Conservation (phyloP, 1,140 invertebrate genomes). For the Drosophila sulfurigaster region DNA sequence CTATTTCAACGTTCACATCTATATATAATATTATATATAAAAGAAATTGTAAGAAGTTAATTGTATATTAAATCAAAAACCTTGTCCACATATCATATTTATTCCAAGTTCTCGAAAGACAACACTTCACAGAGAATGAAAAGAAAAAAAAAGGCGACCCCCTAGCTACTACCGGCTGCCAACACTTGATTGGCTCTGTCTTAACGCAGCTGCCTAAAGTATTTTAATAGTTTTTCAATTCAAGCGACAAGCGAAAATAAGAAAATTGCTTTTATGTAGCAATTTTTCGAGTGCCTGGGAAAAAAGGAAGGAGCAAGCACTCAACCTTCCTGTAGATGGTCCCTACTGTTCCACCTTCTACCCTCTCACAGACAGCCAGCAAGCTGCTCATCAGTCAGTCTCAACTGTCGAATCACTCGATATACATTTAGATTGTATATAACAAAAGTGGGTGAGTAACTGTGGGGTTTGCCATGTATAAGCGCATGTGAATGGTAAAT, state of each 20-base stretch:
- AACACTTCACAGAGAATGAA: too few relatives aligned
- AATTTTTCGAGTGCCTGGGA: neutral
- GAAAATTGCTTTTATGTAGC: slow-evolving; percentile 68
- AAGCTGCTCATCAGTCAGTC: slow-evolving; percentile 43
- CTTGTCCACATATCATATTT: too few relatives aligned
- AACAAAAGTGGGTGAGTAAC: neutral
- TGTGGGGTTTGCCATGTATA: slow-evolving; percentile 33
- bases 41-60: too few relatives aligned
- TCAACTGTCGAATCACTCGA: slow-evolving; percentile 63
- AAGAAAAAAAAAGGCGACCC: too few relatives aligned
- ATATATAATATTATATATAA: too few relatives aligned
- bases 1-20: too few relatives aligned
- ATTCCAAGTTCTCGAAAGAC: too few relatives aligned
- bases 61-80: too few relatives aligned
- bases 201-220: slow-evolving; percentile 14
- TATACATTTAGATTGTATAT: slow-evolving; percentile 49
- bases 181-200: neutral
- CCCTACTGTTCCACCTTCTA: neutral
- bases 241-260: slow-evolving; percentile 53
- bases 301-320: neutral
- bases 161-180: too few relatives aligned
- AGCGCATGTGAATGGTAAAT: slow-evolving; percentile 32
- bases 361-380: neutral
- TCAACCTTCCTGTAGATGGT: neutral
- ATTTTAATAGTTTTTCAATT: slow-evolving; percentile 70